Evolutionary conservation across 2,888 invertebrate species (phyloP), one percentile per base, ranked within the genome.

Genomic region (Syrista parreyssii): DNA sequence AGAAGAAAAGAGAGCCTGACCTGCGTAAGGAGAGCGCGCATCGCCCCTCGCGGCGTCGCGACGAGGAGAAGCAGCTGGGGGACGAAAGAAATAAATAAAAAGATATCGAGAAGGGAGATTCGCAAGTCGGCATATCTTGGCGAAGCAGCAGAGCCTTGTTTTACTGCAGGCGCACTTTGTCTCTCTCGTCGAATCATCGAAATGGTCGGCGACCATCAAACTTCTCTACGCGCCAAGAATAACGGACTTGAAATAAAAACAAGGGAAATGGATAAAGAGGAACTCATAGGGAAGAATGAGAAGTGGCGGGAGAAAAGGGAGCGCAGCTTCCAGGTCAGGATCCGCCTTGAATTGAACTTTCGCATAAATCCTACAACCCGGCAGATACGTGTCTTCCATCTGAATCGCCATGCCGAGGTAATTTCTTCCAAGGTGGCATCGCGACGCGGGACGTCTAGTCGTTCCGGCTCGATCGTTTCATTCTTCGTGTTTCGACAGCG

Each of bases 301-400:
- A 15, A 15, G 40, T 15, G 40, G 15, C 15, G 6, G 40, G 40
- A 15, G 1, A 4, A 15, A 69, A 12, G n/a, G 69, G 30, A 32
- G 6, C 69, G 69, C 32, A 40, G 69, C 69, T 15, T 69, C 69
- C 12, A 69, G 69, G 12, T 6, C 69, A 4, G 79, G 78, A 79
- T 80, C 76, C 80, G 79, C 73, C 78, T 76, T 80, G 80, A 83
- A 80, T 81, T 81, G 78, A 81, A 83, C 81, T 82, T 82, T 76
- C 83, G 81, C 83, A 85, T 85, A 84, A 84, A 86, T 84, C 82
- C 84, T 79, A 79, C 82, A 84, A 85, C 84, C 82, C 81, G 83
- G 81, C 82, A 81, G 83, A 83, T 84, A 86, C 86, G 86, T 86
- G 86, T 82, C 78, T 83, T 82, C 83, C 83, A 85, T 84, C 82